Percentiles rank a stretch among this genome's conserved stretches.
Conservation (phyloP, 2,888 invertebrate genomes). For the Chironomus tentans region DNA sequence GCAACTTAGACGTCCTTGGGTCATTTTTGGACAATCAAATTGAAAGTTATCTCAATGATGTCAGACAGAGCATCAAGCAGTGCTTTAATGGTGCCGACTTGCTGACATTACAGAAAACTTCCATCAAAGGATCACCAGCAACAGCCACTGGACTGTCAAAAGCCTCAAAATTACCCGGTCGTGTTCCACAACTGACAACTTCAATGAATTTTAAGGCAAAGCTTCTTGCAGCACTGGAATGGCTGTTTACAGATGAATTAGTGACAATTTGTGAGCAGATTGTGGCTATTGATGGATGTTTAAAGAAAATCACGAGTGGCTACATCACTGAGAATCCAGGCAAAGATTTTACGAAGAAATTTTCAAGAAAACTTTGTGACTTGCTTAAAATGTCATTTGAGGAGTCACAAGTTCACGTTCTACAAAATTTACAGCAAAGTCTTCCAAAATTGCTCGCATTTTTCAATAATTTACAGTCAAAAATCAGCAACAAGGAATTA, state of each 20-base stretch:
- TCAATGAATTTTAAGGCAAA: constrained; percentile 49
- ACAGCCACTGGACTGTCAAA: constrained; percentile 33
- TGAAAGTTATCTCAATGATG: constrained; percentile 38
- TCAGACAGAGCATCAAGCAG: constrained; percentile 40
- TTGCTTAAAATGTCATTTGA: constrained; percentile 40
- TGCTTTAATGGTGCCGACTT: constrained; percentile 42
- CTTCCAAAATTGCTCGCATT: constrained; percentile 38
- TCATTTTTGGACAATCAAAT: constrained; percentile 39
- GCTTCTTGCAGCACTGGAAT: constrained; percentile 84
- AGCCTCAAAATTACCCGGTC: constrained; percentile 39
- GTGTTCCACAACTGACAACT: constrained; percentile 46
- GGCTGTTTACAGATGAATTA: constrained; percentile 67
- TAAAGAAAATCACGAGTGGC: constrained; percentile 32
- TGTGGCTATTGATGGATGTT: constrained; percentile 38
- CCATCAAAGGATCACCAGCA: constrained; percentile 46
- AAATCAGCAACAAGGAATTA: constrained; percentile 30
- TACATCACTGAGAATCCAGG: constrained; percentile 33
- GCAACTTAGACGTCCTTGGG: constrained; percentile 39
- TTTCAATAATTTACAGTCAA: constrained; percentile 36
- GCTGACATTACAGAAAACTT: constrained; percentile 5
- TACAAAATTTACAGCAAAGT: constrained; percentile 40
- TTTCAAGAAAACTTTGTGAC: constrained; percentile 47
- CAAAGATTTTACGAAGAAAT: constrained; percentile 44
- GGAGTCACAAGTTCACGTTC: constrained; percentile 38
- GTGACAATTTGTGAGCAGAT: constrained; percentile 64